Conservation (phyloP, 2,797 vertebrate genomes). For the Nyctibius grandis region DNA sequence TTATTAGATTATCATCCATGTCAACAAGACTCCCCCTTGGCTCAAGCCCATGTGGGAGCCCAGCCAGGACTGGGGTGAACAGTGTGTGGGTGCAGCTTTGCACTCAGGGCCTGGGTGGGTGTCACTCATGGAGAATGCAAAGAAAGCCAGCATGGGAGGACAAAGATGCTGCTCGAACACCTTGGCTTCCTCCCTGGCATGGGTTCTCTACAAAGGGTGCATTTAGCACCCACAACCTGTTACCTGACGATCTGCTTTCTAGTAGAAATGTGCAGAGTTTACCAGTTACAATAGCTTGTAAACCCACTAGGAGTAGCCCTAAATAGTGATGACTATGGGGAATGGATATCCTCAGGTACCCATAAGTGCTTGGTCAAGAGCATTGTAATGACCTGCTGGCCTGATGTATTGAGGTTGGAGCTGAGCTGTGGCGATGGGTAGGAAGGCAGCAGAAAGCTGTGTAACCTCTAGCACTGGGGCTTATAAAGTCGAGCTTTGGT, state of each 20-base stretch:
- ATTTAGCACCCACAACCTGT: background rate
- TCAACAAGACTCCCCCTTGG: background rate
- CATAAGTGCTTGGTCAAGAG: background rate
- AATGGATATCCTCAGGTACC: background rate
- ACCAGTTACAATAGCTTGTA: background rate
- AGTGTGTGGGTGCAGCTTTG: background rate
- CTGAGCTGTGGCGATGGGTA: accelerated
- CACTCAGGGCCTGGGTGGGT: background rate
- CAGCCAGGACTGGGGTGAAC: background rate
- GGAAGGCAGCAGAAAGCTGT: background rate
- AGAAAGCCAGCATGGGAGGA: background rate
- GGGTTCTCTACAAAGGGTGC: accelerated
- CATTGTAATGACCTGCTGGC: accelerated
- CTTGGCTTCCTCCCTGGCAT: accelerated
- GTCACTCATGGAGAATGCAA: background rate
- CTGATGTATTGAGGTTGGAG: accelerated
- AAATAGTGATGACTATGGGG: background rate
- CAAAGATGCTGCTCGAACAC: background rate
- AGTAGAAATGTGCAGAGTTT: background rate
- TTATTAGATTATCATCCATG: background rate
- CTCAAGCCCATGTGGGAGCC: background rate
- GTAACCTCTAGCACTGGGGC: background rate
- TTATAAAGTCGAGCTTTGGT: background rate
- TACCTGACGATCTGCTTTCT: background rate
- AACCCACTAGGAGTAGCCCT: background rate